Evolutionary conservation across 2,113 vertebrate genomes (phyloP), one percentile per base, ranked within the genome.

Genomic region (Cynocephalus volans): DNA sequence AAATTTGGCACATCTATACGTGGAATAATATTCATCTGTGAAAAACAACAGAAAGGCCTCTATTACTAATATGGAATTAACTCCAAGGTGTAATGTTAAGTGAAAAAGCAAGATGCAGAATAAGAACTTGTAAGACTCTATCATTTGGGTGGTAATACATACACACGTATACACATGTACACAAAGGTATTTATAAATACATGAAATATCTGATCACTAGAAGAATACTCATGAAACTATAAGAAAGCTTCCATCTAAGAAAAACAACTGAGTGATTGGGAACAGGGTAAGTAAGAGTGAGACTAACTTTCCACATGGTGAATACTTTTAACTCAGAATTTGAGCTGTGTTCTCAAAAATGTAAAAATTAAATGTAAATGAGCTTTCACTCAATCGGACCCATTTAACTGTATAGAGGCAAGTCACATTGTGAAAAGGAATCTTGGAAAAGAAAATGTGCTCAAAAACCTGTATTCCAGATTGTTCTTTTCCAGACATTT

Each of bases 301-400:
- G 28, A 33, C 8, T 3, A 86, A 72, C 7, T 62, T 81, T 82
- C 89, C 33, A 41, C 52, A 67, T 1, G 3, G 11, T 65, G 26
- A 90, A 52, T 76, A 76, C 18, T 65, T 95, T 54, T 31, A 93
- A 93, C n/a, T 82, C 80, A 87, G 26, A 85, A 85, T 33, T 84
- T 90, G 14, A 95, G 65, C 70, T 62, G 21, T 54, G 15, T 60
- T 67, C n/a, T 81, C 67, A 80, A 3, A 75, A 41, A n/a, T 19
- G 85, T 58, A 80, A 93, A 93, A 76, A 41, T 64, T 58, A 92
- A 88, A 90, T 67, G 56, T 50, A 83, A 90, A 73, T 75, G n/a
- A 80, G 17, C 31, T 70, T 85, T 73, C 58, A 90, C 0, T 90
- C 75, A 72, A 23, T 48, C 62, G 50, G 28, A 18, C 8, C 62